Conservation (phyloP, 2,888 invertebrate species). For the Furcula furcula region DNA sequence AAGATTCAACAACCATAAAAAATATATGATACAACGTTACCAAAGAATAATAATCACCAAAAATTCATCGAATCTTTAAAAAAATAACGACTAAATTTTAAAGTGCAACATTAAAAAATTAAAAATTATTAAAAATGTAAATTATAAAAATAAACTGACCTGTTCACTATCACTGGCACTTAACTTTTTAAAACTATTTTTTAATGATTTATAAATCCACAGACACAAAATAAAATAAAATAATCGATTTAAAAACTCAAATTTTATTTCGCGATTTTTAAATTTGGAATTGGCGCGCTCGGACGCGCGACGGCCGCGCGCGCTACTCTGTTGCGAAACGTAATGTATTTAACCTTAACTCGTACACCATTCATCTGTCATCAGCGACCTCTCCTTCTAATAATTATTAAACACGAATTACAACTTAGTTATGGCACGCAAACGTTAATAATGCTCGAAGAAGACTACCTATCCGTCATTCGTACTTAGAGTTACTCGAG, state of each 20-base stretch:
- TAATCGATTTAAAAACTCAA: not conserved
- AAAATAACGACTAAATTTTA: too few relatives aligned
- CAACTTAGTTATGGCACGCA: not conserved
- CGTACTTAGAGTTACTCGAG: too few relatives aligned
- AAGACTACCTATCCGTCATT: too few relatives aligned
- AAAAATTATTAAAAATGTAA: too few relatives aligned
- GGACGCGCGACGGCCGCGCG: constrained; percentile 2
- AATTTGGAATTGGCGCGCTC: constrained; percentile 1
- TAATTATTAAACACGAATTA: constrained; percentile 2
- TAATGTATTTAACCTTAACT: constrained; percentile 3
- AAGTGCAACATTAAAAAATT: too few relatives aligned
- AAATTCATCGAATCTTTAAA: too few relatives aligned
- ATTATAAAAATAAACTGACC: too few relatives aligned
- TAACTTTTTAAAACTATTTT: not conserved
- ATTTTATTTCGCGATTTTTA: constrained; percentile 1
- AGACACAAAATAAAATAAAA: too few relatives aligned
- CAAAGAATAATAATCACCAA: too few relatives aligned
- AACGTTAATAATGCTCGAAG: not conserved
- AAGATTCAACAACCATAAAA: too few relatives aligned
- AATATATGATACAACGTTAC: too few relatives aligned
- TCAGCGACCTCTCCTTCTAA: constrained; percentile 5
- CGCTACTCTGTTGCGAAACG: constrained; percentile 3
- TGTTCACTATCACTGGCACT: not conserved
- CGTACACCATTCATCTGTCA: constrained; percentile 6
- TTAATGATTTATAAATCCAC: not conserved